Base-by-base conservation (phyloP, 2,888 invertebrate genomes). In the Hecatera dysodea region DNA sequence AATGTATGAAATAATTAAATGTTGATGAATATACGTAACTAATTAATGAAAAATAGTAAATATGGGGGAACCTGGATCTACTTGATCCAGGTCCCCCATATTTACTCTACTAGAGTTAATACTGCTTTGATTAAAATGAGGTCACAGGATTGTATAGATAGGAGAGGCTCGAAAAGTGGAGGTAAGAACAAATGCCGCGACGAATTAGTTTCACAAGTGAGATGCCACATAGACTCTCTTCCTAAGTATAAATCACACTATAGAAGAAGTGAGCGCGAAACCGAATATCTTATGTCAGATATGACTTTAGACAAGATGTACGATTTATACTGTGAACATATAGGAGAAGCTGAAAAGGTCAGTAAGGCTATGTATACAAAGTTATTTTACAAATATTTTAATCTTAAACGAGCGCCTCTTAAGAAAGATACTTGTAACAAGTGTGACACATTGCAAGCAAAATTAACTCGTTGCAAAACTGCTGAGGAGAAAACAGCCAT, bases 171-270 rank as follows among this genome's bases (percentile, higher is more conserved):
- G 39, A 77, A 67, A 77, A 73, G 69, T 69, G 69, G 72, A 67
- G 70, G 60, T 69, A 72, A 72, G 56, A 73, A 72, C 53, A 73
- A 73, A 73, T 64, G 61, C 67, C 61, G 67, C 63, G 63, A 69
- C 27, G 65, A 70, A 69, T 24, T 70, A 67, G 69, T 73, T 77
- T 65, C 67, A 8, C 67, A 72, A 70, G 72, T 73, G 7, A 77
- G 69, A 77, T 77, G 72, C 9, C 77, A 77, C 24, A 77, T 73
- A 67, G 70, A 71, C 64, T 77, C 77, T 77, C 67, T 73, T 67
- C 64, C 67, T 50, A 64, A 68, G 60, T 64, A 68, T 60, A 68
- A 72, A 62, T 72, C 66, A 71, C 71, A 71, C 56, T 71, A 71
- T 55, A 65, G 71, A 72, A 63, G 62, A 48, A 72, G 63, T 67